Conservation (phyloP, 2,797 vertebrate species). For the Telmatherina bonti region DNA sequence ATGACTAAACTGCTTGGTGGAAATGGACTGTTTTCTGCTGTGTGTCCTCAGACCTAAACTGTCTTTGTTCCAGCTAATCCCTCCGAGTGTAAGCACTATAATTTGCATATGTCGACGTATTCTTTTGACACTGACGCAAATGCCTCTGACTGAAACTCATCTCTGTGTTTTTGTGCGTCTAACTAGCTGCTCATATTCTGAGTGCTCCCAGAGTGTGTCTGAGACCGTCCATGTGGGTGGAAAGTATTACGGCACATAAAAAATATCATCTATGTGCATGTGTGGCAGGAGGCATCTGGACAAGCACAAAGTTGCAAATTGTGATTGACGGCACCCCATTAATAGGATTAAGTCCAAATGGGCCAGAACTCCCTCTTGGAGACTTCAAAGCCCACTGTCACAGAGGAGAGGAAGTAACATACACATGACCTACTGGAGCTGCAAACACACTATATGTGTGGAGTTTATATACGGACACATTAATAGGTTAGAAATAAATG, state of each 20-base stretch:
- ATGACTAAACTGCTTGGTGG: constrained; percentile 30
- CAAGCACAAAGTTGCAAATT: constrained; percentile 36
- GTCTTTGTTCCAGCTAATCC: constrained; percentile 79
- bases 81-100: constrained; percentile 70
- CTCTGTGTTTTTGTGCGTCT: constrained; percentile 50
- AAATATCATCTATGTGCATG: constrained; percentile 38
- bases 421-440: constrained; percentile 55
- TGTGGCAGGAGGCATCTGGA: constrained; percentile 33
- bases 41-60: constrained; percentile 67
- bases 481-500: constrained; percentile 20
- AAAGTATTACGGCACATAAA: constrained; percentile 21
- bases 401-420: constrained; percentile 52
- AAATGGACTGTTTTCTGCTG: constrained; percentile 47
- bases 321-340: constrained; percentile 79
- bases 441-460: constrained; percentile 38
- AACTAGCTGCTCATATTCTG: constrained; percentile 42
- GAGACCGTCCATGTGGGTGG: constrained; percentile 27
- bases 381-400: constrained; percentile 71
- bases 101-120: constrained; percentile 77
- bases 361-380: constrained; percentile 70
- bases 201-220: constrained; percentile 28
- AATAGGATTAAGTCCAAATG: constrained; percentile 81
- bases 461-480: constrained; percentile 5
- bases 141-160: constrained; percentile 76
- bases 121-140: constrained; percentile 75